Evolutionary conservation across 2,113 vertebrate species (phyloP), one percentile per base, ranked within the genome.

Genomic region (Hydrolagus affinis): DNA sequence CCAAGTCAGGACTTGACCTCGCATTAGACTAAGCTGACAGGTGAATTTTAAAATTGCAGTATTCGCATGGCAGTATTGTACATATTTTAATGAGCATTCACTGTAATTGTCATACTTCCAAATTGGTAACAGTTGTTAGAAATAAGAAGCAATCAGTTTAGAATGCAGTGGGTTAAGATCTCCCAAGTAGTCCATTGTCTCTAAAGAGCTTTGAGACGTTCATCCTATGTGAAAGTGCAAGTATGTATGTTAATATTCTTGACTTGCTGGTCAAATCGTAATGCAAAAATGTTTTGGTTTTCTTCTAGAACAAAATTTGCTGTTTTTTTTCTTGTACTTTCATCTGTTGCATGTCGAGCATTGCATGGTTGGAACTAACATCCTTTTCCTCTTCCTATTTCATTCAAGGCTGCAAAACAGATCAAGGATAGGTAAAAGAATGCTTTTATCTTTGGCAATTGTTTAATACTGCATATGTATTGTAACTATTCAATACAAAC

Each of bases 361-460:
- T 86, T 93, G 93, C 94, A 95, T 94, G 94, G 89, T 91, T 91
- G 57, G 88, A 90, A 93, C 93, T 96, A 94, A 96, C 91, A 25
- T 92, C 93, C 89, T 94, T 89, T 76, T 93, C 91, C 94, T 92
- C 89, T 93, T 87, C 90, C 90, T 94, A 88, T 92, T 88, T 87
- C 89, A 88, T 89, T 87, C 93, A 95, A 99, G 97, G 96, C 96
- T 92, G 91, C 96, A 88, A 98, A 94, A 95, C 94, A 96, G 92
- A 98, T 98, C 95, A 97, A 96, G 91, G 96, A 98, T 94, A 95
- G 96, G 97, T 99, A 94, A 85, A 91, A 92, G 88, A 91, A 85
- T 86, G n/a, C 85, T 90, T 91, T 88, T 91, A 89, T 76, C 88
- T 64, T 8, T 32, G 25, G 62, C 15, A 83, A 66, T 83, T 66